phyloP scores from a whole-genome alignment of 2,797 vertebrate species.

The Buceros bicornis region DNA sequence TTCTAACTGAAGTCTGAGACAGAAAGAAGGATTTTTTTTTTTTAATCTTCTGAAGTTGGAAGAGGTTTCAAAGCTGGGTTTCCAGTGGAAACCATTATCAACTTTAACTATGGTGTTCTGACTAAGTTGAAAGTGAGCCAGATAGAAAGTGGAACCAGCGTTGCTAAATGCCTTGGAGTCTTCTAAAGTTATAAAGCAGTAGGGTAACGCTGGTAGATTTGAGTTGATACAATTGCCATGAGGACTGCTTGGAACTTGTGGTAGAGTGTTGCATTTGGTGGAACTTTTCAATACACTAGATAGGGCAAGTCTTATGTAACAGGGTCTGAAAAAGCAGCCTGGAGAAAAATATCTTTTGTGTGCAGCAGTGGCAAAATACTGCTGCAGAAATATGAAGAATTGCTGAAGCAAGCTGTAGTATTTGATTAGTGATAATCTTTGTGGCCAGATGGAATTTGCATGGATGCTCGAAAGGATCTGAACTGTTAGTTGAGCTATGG shows the following conservation, averaged over 20 bases:
- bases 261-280: not conserved
- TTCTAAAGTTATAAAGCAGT: not conserved
- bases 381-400: slow-evolving; percentile 11
- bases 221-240: rapidly evolving
- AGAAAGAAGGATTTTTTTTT: not conserved
- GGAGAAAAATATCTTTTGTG: not conserved
- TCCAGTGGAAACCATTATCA: not conserved
- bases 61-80: not conserved
- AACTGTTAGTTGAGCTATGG: slow-evolving; percentile 18
- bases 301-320: not conserved
- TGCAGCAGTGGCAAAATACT: not conserved
- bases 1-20: not conserved
- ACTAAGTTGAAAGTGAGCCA: not conserved
- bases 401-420: slow-evolving; percentile 27
- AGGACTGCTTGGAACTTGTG: not conserved
- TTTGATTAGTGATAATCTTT: slow-evolving; percentile 24
- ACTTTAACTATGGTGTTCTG: not conserved
- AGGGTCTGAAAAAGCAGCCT: not conserved
- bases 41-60: not conserved
- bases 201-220: not conserved
- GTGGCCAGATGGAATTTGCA: slow-evolving; percentile 13
- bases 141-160: not conserved
- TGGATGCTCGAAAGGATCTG: slow-evolving; percentile 13
- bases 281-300: not conserved
- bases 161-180: not conserved